Evolutionary conservation across 1,140 invertebrate genomes (phyloP), one percentile per base, ranked within the genome.

Genomic region (Aphelinus atriplicis): DNA sequence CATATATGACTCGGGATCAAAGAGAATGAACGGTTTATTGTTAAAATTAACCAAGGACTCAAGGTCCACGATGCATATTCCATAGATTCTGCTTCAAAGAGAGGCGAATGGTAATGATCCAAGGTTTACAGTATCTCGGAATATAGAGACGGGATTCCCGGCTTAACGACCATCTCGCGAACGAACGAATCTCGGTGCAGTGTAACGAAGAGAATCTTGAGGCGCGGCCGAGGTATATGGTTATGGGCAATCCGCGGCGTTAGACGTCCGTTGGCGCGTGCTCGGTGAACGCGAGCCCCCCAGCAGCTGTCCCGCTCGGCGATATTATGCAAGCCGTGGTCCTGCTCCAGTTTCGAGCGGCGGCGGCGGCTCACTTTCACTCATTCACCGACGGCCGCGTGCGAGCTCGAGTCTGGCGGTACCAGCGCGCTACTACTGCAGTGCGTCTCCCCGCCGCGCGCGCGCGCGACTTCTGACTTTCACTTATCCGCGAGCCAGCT

Each of bases 261-360:
- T 63, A 26, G 61, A 43, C 42, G 4, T 53, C 43, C 43, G 65
- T 65, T 72, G 26, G 26, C 26, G 26, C 26, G 26, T 26, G 26
- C 26, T 26, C 26, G 26, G 26, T 26, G 26, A 26, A 26, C 26
- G 26, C 26, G 26, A 26, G 26, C 26, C 26, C 26, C 26, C 26
- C 26, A 26, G 42, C 53, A 72, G 51, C 70, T 68, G 63, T 67
- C 58, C 58, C 62, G 26, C 74, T 55, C 46, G 60, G 67, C 68
- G 73, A 65, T 67, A 77, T 79, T 79, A 77, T 77, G 78, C 78
- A 79, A 79, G 69, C 1, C 64, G 5, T 60, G 26, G 3, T 46
- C 56, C 9, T 77, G 78, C 78, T 79, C 78, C 70, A 79, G 78
- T 77, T 79, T 77, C 76, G 71, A 63, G 62, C 66, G 75, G 69